Conservation (phyloP, 2,113 vertebrate species). For the Gallinago undulata region DNA sequence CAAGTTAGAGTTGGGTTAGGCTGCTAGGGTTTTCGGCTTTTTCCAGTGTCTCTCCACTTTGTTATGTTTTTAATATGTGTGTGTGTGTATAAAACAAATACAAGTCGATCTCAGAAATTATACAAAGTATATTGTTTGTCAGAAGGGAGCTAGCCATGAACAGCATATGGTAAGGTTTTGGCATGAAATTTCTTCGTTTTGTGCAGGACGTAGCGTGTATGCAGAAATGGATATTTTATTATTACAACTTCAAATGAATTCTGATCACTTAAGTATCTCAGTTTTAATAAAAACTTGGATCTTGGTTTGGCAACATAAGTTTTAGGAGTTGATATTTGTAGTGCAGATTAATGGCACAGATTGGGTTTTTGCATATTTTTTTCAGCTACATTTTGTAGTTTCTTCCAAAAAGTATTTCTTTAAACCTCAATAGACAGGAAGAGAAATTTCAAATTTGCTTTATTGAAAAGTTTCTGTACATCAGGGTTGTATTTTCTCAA, state of each 20-base stretch:
- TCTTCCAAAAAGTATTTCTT: not conserved
- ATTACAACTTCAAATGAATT: not conserved
- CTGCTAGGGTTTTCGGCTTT: not conserved
- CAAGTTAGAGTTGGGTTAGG: not conserved
- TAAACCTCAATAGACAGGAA: not conserved
- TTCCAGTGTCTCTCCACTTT: not conserved
- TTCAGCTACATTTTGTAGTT: not conserved
- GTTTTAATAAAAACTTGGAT: not conserved
- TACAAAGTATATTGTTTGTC: not conserved
- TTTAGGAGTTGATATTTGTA: not conserved
- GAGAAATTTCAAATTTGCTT: not conserved
- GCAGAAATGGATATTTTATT: not conserved
- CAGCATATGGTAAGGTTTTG: not conserved
- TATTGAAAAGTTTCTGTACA: not conserved
- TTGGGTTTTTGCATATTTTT: not conserved
- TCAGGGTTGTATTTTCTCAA: not conserved
- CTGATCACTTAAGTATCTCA: not conserved
- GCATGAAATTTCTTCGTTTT: not conserved
- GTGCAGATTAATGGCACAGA: not conserved
- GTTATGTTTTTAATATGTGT: not conserved
- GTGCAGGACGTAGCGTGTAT: not conserved
- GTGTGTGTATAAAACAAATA: not conserved
- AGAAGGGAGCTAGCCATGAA: not conserved
- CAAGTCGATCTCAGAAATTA: not conserved
- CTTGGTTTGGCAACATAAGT: not conserved